Evolutionary conservation across 2,113 vertebrate genomes (phyloP), one percentile per base, ranked within the genome.

Genomic region (Pandion haliaetus): DNA sequence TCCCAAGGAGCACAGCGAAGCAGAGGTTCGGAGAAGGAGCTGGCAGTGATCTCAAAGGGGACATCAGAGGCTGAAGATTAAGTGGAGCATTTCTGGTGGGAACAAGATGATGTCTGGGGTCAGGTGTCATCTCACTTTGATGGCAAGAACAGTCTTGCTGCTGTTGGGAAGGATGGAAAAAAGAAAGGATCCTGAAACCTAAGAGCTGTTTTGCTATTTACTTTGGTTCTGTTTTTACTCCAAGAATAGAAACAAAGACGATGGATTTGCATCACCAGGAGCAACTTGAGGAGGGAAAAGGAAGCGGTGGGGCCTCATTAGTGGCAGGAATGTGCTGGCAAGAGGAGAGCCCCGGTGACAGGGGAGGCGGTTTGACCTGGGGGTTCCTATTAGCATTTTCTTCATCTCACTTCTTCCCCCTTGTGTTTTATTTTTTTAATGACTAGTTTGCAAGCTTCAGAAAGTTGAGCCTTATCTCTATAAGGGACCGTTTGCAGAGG

Each of bases 181-280:
- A 92, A 90, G 92, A 95, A 90, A 82, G 72, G 83, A 83, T 83
- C 65, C 90, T 95, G 95, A 95, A 97, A 96, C 95, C 88, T 58
- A 94, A 95, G 95, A 96, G 73, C 88, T 94, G 78, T 92, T 84
- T 81, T 77, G 91, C 82, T 94, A 7, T 95, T 96, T 96, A 73
- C 87, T 94, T 94, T 93, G 94, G 82, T 94, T 93, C 89, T 93
- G 82, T 74, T 97, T 95, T 96, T 82, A 34, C 78, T 96, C 91
- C 94, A 55, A 81, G 95, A 97, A 97, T 97, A 97, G 97, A 96
- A 97, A 96, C 93, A 97, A 97, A 95, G 93, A 72, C 47, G 71
- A 13, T 94, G 66, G 77, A 95, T 95, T 97, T 95, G 89, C 94
- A 96, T 97, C 94, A 94, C 88, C 86, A 59, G 87, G 66, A 97